Evolutionary conservation across 2,797 vertebrate species (phyloP), one percentile per base, ranked within the genome.

Genomic region (Pipistrellus pipistrellus): DNA sequence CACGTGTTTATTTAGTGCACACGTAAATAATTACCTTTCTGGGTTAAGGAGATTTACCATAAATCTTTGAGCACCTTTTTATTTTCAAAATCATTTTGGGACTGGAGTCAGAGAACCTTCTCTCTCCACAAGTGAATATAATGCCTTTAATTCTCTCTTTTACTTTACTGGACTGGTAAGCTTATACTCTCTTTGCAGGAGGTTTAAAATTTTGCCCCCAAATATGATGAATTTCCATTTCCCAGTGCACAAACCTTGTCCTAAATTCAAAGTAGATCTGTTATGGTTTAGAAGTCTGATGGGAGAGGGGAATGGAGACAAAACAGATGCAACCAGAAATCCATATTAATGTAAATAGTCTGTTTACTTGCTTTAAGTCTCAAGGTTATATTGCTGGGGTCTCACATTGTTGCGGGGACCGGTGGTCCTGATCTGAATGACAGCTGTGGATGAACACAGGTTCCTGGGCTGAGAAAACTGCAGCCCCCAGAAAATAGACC

Each of bases 241-340:
- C 2, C 77, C 68, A 89, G 53, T 85, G 20, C 38, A 82, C 48
- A 82, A 91, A 35, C 11, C 30, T 53, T 83, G 35, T 59, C 41
- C 73, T 84, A 46, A 69, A 81, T 93, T 89, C 51, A 73, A 57
- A 93, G 38, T 73, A 72, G 41, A 57, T 83, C 9, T 48, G 4
- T 23, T 81, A 62, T 2, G n/a, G 25, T 86, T 51, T 92, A 30
- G 62, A 44, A 64, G 72, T 59, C 41, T 75, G 83, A 23, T 82
- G 27, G 46, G 17, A 83, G n/a, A 41, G 18, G 17, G 32, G n/a
- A 64, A 53, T 46, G 48, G 12, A 51, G 80, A 78, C 21, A 82
- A 12, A 89, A 51, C n/a, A 87, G 71, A 95, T 86, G 88, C n/a
- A 73, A 68, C 41, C 80, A 44, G 69, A 84, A 93, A 92, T 76